Conservation (phyloP, 2,797 vertebrate genomes). For the Hyperoplus lanceolatus region DNA sequence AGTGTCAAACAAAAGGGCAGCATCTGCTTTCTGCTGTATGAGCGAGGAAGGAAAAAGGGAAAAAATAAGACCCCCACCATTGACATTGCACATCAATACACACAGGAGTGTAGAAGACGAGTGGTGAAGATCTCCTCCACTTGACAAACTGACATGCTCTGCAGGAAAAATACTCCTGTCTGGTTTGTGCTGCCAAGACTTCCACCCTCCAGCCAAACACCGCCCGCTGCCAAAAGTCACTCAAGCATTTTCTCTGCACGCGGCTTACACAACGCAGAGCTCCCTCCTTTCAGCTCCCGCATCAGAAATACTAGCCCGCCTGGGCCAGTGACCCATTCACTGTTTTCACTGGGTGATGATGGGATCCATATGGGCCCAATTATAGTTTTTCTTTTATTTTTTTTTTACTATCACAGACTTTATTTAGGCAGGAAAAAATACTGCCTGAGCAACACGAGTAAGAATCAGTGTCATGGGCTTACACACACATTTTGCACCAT, state of each 20-base stretch:
- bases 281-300: conserved; percentile 33
- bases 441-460: conserved; percentile 16
- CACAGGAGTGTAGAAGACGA: conserved; percentile 48
- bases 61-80: conserved; percentile 8
- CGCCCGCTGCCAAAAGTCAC: conserved; percentile 69
- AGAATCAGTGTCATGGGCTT: conserved; percentile 34
- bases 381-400: conserved; percentile 33
- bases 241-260: conserved; percentile 60
- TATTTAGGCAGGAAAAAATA: conserved; percentile 45
- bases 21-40: conserved; percentile 22
- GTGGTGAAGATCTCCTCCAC: conserved; percentile 58
- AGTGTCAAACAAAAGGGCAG: conserved; percentile 55
- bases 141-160: conserved; percentile 68
- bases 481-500: conserved; percentile 22
- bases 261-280: conserved; percentile 42
- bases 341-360: conserved; percentile 62
- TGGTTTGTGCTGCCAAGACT: conserved; percentile 63
- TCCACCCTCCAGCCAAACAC: conserved; percentile 54
- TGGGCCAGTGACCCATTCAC: conserved; percentile 63
- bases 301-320: conserved; percentile 53
- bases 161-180: conserved; percentile 64
- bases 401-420: conserved; percentile 19
- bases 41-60: conserved; percentile 13
- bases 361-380: conserved; percentile 66
- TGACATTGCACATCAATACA: conserved; percentile 55